These are phyloP conservation scores for Mechanitis mazaeus DNA, from an alignment of 2,888 invertebrate genomes.

Conservation along the genomic window DNA sequence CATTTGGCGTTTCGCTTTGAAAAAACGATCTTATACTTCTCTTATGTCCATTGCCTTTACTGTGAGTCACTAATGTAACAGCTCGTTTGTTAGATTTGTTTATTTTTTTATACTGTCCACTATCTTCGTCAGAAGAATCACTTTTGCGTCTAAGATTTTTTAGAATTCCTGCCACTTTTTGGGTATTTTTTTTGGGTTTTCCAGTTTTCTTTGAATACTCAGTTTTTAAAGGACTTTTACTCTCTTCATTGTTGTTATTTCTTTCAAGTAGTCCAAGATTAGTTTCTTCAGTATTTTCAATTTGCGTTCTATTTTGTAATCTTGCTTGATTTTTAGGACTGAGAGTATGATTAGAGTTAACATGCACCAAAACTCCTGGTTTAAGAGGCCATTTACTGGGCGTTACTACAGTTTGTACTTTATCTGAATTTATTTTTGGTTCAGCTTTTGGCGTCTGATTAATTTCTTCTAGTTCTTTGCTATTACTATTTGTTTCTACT, in stretches of 20 bases:
- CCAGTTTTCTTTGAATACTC: conserved; percentile 63
- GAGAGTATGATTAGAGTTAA: conserved; percentile 87
- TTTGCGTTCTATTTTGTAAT: conserved; percentile 42
- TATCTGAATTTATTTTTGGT: conserved; percentile 44
- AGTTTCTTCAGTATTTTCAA: conserved; percentile 37
- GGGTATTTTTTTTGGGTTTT: conserved; percentile 51
- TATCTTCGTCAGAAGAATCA: conserved; percentile 66
- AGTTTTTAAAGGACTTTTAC: conserved; percentile 38
- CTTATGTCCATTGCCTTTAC: conserved; percentile 59
- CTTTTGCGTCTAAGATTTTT: conserved; percentile 59
- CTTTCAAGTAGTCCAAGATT: conserved; percentile 67
- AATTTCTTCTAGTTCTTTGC: conserved; percentile 38
- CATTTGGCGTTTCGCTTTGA: conserved; percentile 67
- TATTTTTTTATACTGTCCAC: conserved; percentile 68
- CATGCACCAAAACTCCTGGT: conserved; percentile 91
- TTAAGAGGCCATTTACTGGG: conserved; percentile 90
- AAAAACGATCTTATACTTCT: conserved; percentile 64
- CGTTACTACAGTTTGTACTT: conserved; percentile 59
- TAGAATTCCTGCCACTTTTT: conserved; percentile 57
- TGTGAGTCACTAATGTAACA: conserved; percentile 57
- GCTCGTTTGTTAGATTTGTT: conserved; percentile 70
- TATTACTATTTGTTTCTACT: conserved; percentile 47
- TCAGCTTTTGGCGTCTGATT: conserved; percentile 44
- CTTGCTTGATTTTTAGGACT: conserved; percentile 75
- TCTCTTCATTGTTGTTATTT: conserved; percentile 42